phyloP scores from a whole-genome alignment of 2,113 vertebrate genomes.

The Stegostoma tigrinum region DNA sequence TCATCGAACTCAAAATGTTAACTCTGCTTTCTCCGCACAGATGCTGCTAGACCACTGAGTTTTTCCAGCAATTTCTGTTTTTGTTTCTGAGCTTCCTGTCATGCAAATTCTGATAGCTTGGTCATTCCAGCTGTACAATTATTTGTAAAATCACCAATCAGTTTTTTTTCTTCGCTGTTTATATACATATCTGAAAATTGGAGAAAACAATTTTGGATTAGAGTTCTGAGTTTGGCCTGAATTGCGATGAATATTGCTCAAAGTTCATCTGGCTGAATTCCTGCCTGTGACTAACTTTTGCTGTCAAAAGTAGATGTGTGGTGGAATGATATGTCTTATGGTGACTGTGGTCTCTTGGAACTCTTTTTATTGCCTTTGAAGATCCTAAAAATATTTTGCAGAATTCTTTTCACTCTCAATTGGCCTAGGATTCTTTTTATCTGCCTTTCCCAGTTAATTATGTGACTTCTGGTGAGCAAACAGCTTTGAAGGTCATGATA shows the following conservation, averaged over 20 bases:
- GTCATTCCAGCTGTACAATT: background rate
- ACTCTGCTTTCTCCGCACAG: too few species aligned
- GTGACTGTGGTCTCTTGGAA: background rate
- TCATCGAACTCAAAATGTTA: too few species aligned
- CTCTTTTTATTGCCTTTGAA: background rate
- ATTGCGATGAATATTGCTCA: background rate
- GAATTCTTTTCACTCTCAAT: background rate
- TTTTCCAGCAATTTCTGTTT: too few species aligned
- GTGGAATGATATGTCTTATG: background rate
- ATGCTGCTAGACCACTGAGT: too few species aligned
- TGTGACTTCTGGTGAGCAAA: background rate
- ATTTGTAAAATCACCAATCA: background rate
- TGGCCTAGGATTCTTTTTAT: background rate
- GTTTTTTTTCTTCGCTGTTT: background rate
- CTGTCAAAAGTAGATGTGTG: background rate
- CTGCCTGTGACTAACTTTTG: background rate
- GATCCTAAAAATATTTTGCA: background rate
- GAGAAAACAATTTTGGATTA: background rate
- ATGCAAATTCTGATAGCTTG: background rate
- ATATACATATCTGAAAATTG: background rate
- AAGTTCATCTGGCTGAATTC: background rate
- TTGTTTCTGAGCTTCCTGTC: background rate
- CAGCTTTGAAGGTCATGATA: background rate
- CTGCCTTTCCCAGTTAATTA: background rate
- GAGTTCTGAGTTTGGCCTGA: background rate